These are phyloP conservation scores for Cosmia pyralina DNA, from an alignment of 2,888 invertebrate species.

Conservation along the genomic window DNA sequence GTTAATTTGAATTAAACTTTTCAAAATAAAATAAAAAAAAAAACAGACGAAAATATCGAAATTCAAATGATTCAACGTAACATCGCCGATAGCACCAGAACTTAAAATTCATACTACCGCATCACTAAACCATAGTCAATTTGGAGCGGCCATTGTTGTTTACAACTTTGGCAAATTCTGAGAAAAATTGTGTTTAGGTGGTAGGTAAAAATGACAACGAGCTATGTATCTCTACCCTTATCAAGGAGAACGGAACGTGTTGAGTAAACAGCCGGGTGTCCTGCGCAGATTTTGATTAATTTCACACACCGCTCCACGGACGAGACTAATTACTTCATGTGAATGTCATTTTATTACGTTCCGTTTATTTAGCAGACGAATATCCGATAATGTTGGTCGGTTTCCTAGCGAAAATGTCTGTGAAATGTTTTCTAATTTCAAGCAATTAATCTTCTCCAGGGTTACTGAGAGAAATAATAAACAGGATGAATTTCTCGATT, in stretches of 20 bases:
- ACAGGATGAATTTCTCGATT: background rate
- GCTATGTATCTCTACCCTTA: slow-evolving; percentile 50
- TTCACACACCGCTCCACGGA: slow-evolving; percentile 55
- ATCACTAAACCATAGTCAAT: too few relatives aligned
- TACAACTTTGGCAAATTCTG: too few relatives aligned
- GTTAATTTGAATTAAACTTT: too few relatives aligned
- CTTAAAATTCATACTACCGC: too few relatives aligned
- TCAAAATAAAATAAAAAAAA: too few relatives aligned
- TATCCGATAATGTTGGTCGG: background rate
- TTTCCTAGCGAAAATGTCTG: background rate
- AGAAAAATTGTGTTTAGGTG: background rate
- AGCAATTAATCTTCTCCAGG: slow-evolving; percentile 23
- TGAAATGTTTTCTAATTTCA: slow-evolving; percentile 15
- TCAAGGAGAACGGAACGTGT: slow-evolving; percentile 47
- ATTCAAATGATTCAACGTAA: too few relatives aligned
- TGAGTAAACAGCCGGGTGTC: slow-evolving; percentile 57
- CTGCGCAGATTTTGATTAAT: slow-evolving; percentile 63
- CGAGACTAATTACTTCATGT: slow-evolving; percentile 59
- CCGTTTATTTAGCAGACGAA: slow-evolving; percentile 6
- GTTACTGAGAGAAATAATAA: background rate
- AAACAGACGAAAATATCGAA: too few relatives aligned
- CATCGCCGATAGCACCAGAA: too few relatives aligned
- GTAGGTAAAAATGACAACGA: slow-evolving; percentile 34
- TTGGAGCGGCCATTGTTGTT: too few relatives aligned
- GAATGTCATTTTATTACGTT: slow-evolving; percentile 41